Evolutionary conservation across 2,797 vertebrate species (phyloP).

Genomic region (Tauraco hartlaubi): DNA sequence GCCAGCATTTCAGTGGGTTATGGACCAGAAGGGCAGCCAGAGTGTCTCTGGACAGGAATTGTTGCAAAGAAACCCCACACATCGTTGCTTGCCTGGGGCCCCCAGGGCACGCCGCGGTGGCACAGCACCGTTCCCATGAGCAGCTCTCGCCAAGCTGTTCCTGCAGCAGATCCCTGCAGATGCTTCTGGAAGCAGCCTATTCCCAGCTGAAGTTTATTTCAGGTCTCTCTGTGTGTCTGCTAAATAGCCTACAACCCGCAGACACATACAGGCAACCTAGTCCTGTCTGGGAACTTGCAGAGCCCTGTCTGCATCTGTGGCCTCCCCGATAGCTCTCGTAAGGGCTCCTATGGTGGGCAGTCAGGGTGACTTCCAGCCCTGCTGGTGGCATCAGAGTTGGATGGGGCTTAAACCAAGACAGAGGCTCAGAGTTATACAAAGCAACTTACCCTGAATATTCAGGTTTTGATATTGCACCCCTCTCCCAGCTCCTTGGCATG

Average conservation of each 20-base stretch:
- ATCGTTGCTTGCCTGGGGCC: neutral
- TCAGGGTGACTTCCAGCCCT: neutral
- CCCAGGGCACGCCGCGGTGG: rapidly evolving
- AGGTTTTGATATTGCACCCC: neutral
- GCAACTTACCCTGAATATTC: neutral
- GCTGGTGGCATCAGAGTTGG: neutral
- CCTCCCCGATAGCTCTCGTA: neutral
- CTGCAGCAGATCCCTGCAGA: conserved; percentile 11
- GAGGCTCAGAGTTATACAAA: neutral
- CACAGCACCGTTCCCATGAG: neutral
- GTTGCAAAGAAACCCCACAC: neutral
- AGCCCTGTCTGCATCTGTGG: neutral
- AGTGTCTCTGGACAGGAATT: neutral
- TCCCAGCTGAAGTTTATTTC: conserved; percentile 41
- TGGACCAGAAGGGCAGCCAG: neutral
- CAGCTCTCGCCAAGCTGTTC: neutral
- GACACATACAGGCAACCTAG: neutral
- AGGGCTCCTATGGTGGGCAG: neutral
- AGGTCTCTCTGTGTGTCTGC: conserved; percentile 9
- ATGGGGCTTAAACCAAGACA: neutral
- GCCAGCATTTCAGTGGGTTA: neutral
- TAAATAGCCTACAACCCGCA: neutral
- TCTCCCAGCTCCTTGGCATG: neutral
- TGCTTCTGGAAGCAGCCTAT: conserved; percentile 28
- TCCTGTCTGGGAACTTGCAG: neutral